phyloP scores from a whole-genome alignment of 1,140 invertebrate species.

The Hypsibius dujardini region DNA sequence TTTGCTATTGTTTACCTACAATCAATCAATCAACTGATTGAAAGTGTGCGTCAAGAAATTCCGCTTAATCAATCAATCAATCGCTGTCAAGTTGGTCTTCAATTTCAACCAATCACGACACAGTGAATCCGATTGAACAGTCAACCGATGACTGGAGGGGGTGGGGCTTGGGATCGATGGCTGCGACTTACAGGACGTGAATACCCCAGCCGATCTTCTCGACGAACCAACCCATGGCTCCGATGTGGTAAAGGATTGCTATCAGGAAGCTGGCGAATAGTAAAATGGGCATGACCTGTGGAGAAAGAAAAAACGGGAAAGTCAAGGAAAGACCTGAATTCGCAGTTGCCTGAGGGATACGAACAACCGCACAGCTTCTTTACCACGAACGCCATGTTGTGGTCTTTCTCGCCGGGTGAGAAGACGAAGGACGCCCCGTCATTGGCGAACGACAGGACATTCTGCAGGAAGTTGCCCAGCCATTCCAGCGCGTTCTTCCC shows the following conservation, averaged over 20 bases:
- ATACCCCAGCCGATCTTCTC: slow-evolving; percentile 58
- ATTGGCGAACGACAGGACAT: slow-evolving; percentile 59
- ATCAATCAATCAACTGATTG: no score
- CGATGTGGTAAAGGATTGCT: slow-evolving; percentile 67
- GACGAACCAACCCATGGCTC: slow-evolving; percentile 64
- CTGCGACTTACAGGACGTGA: neutral
- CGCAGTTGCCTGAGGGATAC: neutral
- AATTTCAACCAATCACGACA: no score
- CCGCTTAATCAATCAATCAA: no score
- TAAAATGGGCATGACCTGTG: slow-evolving; percentile 60
- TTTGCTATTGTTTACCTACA: no score
- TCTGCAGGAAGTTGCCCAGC: slow-evolving; percentile 23
- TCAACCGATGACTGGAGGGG: no score
- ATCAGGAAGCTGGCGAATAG: slow-evolving; percentile 77
- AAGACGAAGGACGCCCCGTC: slow-evolving; percentile 68
- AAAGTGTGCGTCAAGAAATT: no score
- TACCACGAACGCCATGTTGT: slow-evolving; percentile 4
- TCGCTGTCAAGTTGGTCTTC: no score
- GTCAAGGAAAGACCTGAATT: neutral
- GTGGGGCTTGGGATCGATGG: no score
- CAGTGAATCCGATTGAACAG: no score
- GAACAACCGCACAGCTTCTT: neutral
- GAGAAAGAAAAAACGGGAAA: neutral
- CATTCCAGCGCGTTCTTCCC: slow-evolving; percentile 34
- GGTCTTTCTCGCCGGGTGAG: slow-evolving; percentile 33